These are phyloP conservation scores for Meteorus cinctellus DNA, from an alignment of 2,888 invertebrate genomes.

Conservation along the genomic window DNA sequence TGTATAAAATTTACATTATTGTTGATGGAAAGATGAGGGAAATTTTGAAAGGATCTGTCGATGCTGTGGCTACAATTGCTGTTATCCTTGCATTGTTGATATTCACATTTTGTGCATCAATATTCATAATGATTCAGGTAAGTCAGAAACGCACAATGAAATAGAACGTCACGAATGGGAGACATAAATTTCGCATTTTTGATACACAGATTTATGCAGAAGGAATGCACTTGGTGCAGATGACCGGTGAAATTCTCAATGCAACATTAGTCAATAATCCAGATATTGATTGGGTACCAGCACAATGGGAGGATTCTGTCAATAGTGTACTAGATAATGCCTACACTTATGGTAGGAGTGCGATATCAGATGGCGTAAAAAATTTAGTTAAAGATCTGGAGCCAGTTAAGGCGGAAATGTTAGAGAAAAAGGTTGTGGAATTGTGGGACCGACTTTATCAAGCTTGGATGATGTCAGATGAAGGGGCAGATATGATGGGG, in stretches of 20 bases:
- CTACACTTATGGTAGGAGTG: slow-evolving; percentile 93
- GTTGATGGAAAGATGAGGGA: slow-evolving; percentile 79
- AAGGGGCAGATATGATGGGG: slow-evolving; percentile 76
- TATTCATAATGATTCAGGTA: slow-evolving; percentile 90
- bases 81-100: slow-evolving; percentile 91
- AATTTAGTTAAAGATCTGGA: slow-evolving; percentile 87
- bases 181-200: slow-evolving; percentile 9
- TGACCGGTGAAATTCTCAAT: slow-evolving; percentile 91
- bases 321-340: slow-evolving; percentile 95
- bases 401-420: slow-evolving; percentile 84
- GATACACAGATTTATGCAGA: slow-evolving; percentile 89
- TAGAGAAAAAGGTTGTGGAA: slow-evolving; percentile 92
- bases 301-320: slow-evolving; percentile 87
- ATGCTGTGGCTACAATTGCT: slow-evolving; percentile 88
- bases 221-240: slow-evolving; percentile 91
- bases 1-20: slow-evolving; percentile 81
- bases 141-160: slow-evolving; percentile 27
- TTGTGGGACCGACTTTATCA: slow-evolving; percentile 96
- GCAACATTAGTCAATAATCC: slow-evolving; percentile 92
- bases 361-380: slow-evolving; percentile 89
- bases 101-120: slow-evolving; percentile 84
- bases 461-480: slow-evolving; percentile 88
- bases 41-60: slow-evolving; percentile 83
- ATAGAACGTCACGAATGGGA: neutral
- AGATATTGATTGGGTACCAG: slow-evolving; percentile 85